Conservation (phyloP, 1,140 invertebrate species). For the Triops longicaudatus region DNA sequence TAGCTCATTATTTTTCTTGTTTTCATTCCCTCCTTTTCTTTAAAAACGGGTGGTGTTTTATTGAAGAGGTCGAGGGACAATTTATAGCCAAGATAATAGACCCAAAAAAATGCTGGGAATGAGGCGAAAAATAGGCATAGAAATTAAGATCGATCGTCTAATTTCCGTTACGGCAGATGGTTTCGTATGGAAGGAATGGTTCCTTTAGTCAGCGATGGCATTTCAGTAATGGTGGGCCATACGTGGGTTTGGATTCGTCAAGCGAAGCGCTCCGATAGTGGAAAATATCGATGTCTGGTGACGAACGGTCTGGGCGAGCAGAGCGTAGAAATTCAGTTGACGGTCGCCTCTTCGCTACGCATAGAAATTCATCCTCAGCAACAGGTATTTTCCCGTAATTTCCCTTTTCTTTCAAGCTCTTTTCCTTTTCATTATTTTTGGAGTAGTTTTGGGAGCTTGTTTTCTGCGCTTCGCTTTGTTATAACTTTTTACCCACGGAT, state of each 20-base stretch:
- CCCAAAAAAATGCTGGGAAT: neutral
- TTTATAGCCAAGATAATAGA: neutral
- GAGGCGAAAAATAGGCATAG: slow-evolving; percentile 8
- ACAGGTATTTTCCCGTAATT: slow-evolving; percentile 16
- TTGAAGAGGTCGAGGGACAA: neutral
- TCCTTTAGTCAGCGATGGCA: neutral
- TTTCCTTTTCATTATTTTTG: neutral
- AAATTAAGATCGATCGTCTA: neutral
- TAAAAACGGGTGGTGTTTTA: too few relatives aligned
- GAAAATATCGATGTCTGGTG: slow-evolving; percentile 57
- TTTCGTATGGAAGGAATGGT: neutral
- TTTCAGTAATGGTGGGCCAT: slow-evolving; percentile 25
- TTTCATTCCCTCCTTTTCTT: neutral
- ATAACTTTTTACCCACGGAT: too few relatives aligned
- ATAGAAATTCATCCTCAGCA: slow-evolving; percentile 29
- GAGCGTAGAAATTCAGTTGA: slow-evolving; percentile 55
- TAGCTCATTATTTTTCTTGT: neutral
- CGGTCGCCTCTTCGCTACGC: slow-evolving; percentile 42
- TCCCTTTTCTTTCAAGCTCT: neutral
- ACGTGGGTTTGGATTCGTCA: slow-evolving; percentile 55
- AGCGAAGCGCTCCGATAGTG: slow-evolving; percentile 58
- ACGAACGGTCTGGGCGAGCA: slow-evolving; percentile 60
- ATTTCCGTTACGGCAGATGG: slow-evolving; percentile 1
- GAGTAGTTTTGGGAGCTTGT: too few relatives aligned
- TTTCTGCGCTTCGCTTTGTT: too few relatives aligned